Percentiles rank a stretch among this genome's conserved stretches.
Conservation (phyloP, 2,888 invertebrate genomes). For the Dichetophora obliterata region DNA sequence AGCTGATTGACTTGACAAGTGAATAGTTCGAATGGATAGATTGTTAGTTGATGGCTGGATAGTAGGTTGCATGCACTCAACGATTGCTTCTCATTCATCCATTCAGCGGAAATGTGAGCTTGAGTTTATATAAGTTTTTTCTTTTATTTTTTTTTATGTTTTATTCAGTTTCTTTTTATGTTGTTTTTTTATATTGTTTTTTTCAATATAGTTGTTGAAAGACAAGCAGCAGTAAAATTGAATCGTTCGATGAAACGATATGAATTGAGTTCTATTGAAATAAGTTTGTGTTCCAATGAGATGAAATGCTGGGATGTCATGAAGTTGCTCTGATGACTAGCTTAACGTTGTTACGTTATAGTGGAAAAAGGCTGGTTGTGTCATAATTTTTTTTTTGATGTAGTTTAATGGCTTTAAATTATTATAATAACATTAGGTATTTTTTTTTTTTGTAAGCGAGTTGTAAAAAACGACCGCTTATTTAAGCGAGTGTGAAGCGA, state of each 20-base stretch:
- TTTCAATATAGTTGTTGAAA: background rate
- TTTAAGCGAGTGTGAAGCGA: no score
- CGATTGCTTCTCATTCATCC: conserved; percentile 12
- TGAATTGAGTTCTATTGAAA: conserved; percentile 17
- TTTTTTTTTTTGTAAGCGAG: no score
- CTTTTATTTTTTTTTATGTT: background rate
- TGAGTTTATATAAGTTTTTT: background rate
- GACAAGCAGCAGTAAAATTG: background rate
- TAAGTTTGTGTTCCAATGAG: conserved; percentile 13
- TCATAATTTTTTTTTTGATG: no score
- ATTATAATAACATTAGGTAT: no score
- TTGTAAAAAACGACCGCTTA: no score
- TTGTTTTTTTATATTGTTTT: background rate
- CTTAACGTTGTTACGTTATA: no score
- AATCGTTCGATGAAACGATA: background rate
- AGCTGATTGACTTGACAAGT: conserved; percentile 39
- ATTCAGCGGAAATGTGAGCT: background rate
- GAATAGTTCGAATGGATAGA: conserved; percentile 12
- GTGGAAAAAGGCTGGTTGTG: no score
- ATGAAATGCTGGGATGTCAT: background rate
- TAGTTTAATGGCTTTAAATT: no score
- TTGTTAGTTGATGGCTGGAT: background rate
- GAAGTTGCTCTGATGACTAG: no score
- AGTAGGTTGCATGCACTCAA: background rate
- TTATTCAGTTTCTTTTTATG: background rate